Evolutionary conservation across 1,140 invertebrate genomes (phyloP).

Genomic region (Brachionus angularis): DNA sequence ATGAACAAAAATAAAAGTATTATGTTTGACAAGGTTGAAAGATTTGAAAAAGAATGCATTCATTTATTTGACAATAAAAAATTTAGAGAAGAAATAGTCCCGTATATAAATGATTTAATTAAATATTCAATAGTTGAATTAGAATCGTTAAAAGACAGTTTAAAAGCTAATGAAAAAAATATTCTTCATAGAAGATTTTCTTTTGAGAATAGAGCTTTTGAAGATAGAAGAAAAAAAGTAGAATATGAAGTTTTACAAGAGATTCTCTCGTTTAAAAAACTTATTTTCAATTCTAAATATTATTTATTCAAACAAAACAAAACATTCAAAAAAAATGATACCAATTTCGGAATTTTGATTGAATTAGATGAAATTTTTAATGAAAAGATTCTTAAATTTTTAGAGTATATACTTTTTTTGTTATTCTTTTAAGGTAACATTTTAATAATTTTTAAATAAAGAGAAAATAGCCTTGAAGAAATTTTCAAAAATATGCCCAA

Average conservation of each 20-base stretch:
- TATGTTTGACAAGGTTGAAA: no score
- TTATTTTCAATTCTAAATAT: slow-evolving; percentile 13
- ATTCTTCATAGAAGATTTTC: no score
- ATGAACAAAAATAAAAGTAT: no score
- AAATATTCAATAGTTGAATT: no score
- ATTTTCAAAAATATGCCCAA: slow-evolving; percentile 27
- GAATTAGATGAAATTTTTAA: slow-evolving; percentile 24
- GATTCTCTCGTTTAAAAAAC: background rate
- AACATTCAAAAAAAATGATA: background rate
- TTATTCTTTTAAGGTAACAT: background rate
- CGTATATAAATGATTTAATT: no score
- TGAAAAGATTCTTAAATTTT: slow-evolving; percentile 22
- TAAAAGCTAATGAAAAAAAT: no score
- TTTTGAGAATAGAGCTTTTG: slow-evolving; percentile 18
- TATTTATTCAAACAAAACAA: background rate
- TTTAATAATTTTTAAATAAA: background rate
- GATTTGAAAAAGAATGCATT: no score
- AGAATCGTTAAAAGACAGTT: no score
- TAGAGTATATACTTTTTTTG: background rate
- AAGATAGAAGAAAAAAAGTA: slow-evolving; percentile 21
- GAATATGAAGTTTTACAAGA: slow-evolving; percentile 2
- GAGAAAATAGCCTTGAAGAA: background rate
- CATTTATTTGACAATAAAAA: no score
- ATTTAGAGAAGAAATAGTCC: no score
- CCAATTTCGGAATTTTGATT: background rate